Base-by-base conservation (phyloP, 2,113 vertebrate genomes). In the Zootoca vivipara region DNA sequence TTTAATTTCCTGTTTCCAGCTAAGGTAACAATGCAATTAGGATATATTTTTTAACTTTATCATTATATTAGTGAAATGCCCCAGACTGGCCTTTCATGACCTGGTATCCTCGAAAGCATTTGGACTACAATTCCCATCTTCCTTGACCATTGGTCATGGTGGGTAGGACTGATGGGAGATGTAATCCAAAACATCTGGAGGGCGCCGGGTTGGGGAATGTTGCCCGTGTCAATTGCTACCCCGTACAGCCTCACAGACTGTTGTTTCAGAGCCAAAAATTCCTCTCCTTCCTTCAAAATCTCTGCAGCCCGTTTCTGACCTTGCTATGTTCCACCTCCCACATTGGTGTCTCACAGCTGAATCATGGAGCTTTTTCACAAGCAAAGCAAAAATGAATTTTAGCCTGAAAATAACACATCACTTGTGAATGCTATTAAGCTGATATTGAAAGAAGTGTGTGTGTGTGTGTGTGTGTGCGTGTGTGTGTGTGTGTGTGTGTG, bases 1-100 rank as follows among this genome's bases (percentile, higher is more conserved):
- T 77, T 88, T 78, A 88, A 83, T 88, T 88, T 88, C 87, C 81
- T 88, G 80, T 83, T 83, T 88, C 62, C 58, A 77, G 42, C 28
- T 35, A 67, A 69, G 42, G 72, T 77, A 88, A 88, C 42, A 83
- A 77, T 77, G 40, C 81, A 88, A 67, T 77, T 77, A 67, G 62
- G 40, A 35, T 88, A 42, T 77, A 77, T 75, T 69, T 69, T 88
- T 67, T 78, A 77, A 82, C 62, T 82, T 74, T 75, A 28, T 77
- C 33, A 22, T 28, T 82, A 84, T 72, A 65, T 85, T 89, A 82
- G 58, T 77, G 38, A 77, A 77, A 85, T 78, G 38, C 30, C 42
- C 40, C 46, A 33, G 4, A 42, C n/a, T 13, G 28, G 18, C 7
- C 0, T 73, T 84, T 72, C 10, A n/a, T 46, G 73, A 73, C 33